These are phyloP conservation scores for Bradypus variegatus DNA, from an alignment of 2,797 vertebrate species.

Conservation along the genomic window DNA sequence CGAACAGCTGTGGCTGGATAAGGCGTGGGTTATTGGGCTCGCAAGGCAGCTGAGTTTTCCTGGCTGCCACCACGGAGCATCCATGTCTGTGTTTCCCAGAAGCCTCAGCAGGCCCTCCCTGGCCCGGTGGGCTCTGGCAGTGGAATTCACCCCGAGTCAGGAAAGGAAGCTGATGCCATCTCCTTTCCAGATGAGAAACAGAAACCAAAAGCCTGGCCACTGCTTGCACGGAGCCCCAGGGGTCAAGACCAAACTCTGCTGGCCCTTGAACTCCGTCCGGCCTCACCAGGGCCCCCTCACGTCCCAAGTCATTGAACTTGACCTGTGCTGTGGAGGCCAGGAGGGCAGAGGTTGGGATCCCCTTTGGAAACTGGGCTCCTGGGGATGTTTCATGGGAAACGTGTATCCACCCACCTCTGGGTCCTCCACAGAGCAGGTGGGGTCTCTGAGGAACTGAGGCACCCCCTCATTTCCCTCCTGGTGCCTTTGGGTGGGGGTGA, in stretches of 20 bases:
- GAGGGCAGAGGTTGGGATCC: not conserved
- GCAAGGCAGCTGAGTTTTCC: not conserved
- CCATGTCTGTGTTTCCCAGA: not conserved
- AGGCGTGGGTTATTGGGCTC: fast-evolving
- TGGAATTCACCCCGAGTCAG: fast-evolving
- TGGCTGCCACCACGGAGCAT: not conserved
- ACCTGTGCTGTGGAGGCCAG: not conserved
- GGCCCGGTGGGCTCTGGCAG: fast-evolving
- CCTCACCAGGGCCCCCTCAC: not conserved
- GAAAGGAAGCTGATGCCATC: fast-evolving
- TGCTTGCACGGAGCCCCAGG: not conserved
- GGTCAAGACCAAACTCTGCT: not conserved
- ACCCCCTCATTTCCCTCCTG: fast-evolving
- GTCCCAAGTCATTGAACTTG: not conserved
- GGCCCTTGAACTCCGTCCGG: not conserved
- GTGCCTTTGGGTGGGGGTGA: fast-evolving
- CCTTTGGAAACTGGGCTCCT: not conserved
- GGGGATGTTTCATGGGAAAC: not conserved
- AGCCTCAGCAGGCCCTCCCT: not conserved
- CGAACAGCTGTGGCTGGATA: too few species aligned
- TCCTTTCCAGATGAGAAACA: not conserved
- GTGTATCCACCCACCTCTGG: not conserved
- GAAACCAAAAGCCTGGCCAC: not conserved
- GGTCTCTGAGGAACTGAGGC: not conserved
- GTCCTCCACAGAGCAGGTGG: not conserved